Base-by-base conservation (phyloP, 2,888 invertebrate genomes). In the Philaethria dido region DNA sequence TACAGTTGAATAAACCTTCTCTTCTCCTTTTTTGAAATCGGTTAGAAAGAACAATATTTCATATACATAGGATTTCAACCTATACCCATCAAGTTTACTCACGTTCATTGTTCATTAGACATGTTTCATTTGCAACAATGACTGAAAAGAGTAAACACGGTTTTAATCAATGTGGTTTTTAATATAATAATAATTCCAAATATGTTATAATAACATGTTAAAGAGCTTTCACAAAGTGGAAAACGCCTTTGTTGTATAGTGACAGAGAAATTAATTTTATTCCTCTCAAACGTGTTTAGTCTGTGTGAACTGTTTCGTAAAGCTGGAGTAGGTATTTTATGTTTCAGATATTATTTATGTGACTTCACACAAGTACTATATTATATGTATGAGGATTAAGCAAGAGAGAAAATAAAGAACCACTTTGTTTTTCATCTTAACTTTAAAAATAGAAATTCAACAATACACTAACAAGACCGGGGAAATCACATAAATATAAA, bases 251-350 rank as follows among this genome's bases (percentile, higher is more conserved):
- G 45, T 59, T 45, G 44, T 22, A 2, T 44, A 44, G n/a, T 59
- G 11, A 59, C n/a, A 44, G 25, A 59, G 44, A 39, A 55, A 55
- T 55, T 57, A 57, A 57, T 42, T 57, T 57, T 45, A 59, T 59
- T 59, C 16, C 16, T 44, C 18, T 11, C 16, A 18, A n/a, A 59
- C 59, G 45, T 18, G 29, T 29, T 29, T 18, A 39, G 6, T 55
- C 2, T 59, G 20, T 25, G 44, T 16, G 25, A 29, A 29, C 18
- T 29, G 29, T 29, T 59, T 45, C 20, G n/a, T 45, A 29, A 59
- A 59, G 29, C 59, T 59, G 25, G 39, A 36, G 22, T 39, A 45
- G 45, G 20, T 20, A 57, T 57, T 57, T 55, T 3, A 18, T 55
- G 11, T 42, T 39, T 20, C 42, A 20, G 39, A 22, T 8, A 39